Conservation (phyloP, 2,113 vertebrate genomes). For the Ochotona princeps region DNA sequence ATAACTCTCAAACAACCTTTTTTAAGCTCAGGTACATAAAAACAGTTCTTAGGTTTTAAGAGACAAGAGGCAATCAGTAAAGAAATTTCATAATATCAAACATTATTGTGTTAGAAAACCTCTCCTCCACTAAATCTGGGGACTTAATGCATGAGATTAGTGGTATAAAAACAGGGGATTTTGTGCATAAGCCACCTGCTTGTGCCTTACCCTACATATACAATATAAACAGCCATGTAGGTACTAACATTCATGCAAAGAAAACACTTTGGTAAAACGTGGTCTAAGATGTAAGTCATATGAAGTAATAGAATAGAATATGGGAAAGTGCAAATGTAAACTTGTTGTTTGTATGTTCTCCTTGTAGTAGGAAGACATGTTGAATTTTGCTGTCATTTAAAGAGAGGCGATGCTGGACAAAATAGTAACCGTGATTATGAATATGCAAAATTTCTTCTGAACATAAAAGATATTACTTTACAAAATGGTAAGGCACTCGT, state of each 20-base stretch:
- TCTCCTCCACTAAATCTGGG: not conserved
- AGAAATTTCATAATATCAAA: slow-evolving; percentile 17
- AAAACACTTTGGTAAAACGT: slow-evolving; percentile 46
- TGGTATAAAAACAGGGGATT: not conserved
- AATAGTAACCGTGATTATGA: slow-evolving; percentile 90
- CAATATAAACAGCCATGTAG: not conserved
- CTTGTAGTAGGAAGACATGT: slow-evolving; percentile 90
- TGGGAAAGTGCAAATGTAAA: not conserved
- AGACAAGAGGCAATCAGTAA: slow-evolving; percentile 22
- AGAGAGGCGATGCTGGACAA: slow-evolving; percentile 89
- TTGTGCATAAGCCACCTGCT: not conserved
- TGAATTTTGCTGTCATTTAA: slow-evolving; percentile 97
- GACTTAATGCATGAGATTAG: not conserved
- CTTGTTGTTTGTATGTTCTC: slow-evolving; percentile 28
- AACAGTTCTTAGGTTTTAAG: slow-evolving; percentile 84
- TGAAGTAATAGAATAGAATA: not conserved
- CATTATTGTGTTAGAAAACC: slow-evolving; percentile 37
- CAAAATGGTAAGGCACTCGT: slow-evolving; percentile 87
- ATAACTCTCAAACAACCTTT: slow-evolving; percentile 91
- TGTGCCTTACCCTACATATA: not conserved
- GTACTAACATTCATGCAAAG: slow-evolving; percentile 19
- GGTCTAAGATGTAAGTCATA: not conserved
- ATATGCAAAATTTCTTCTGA: slow-evolving; percentile 95
- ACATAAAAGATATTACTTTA: slow-evolving; percentile 91
- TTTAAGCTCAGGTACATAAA: slow-evolving; percentile 88